These are phyloP conservation scores for Lasaia peninsularis DNA, from an alignment of 1,140 invertebrate species.

Conservation along the genomic window DNA sequence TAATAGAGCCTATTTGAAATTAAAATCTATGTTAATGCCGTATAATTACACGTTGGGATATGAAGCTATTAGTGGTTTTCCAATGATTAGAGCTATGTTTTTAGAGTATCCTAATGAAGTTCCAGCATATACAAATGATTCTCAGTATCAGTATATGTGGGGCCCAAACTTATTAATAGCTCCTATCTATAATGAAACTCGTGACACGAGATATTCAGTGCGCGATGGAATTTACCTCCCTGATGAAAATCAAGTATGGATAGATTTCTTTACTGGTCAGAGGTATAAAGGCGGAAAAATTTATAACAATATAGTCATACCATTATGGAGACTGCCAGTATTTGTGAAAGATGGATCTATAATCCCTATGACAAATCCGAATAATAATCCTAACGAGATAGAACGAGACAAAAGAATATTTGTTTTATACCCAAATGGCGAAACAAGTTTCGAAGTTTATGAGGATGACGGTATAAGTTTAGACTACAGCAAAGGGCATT, in stretches of 20 bases:
- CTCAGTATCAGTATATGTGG: constrained; percentile 69
- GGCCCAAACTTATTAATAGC: constrained; percentile 59
- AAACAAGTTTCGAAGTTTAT: constrained; percentile 45
- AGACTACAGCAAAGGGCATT: constrained; percentile 42
- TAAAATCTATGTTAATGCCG: constrained; percentile 62
- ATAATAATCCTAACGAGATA: constrained; percentile 59
- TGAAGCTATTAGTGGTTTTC: constrained; percentile 48
- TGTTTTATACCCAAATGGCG: constrained; percentile 50
- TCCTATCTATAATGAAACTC: constrained; percentile 47
- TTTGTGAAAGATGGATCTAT: constrained; percentile 66
- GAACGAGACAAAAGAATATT: constrained; percentile 49
- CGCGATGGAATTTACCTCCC: constrained; percentile 55
- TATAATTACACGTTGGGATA: constrained; percentile 62
- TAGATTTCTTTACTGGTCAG: constrained; percentile 59
- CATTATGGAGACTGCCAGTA: constrained; percentile 66
- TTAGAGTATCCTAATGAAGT: constrained; percentile 52
- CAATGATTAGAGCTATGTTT: constrained; percentile 66
- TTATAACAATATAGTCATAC: constrained; percentile 46
- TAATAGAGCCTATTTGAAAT: constrained; percentile 64
- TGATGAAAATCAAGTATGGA: constrained; percentile 57
- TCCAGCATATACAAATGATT: constrained; percentile 47
- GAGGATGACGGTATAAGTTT: constrained; percentile 62
- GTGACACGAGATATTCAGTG: constrained; percentile 27
- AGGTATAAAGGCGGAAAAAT: constrained; percentile 63
- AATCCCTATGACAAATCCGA: constrained; percentile 54